These are phyloP conservation scores for Cephalotes varians DNA, from an alignment of 2,888 invertebrate genomes.

Conservation along the genomic window DNA sequence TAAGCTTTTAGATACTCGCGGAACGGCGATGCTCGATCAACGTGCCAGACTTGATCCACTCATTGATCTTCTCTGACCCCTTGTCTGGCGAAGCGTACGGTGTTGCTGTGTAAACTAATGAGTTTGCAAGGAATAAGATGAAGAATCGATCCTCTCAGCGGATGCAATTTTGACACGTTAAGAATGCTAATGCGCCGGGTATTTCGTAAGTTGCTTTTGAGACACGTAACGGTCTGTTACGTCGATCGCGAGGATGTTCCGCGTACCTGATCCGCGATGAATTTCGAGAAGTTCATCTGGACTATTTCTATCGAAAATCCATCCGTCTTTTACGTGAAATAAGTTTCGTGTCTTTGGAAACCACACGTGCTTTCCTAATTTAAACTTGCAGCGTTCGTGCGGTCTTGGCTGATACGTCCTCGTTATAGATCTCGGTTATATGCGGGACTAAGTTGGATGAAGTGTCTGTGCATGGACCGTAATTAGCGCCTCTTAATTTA, in stretches of 20 bases:
- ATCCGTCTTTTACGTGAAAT: neutral
- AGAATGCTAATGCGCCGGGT: neutral
- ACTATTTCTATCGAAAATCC: constrained; percentile 9
- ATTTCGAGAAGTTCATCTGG: constrained; percentile 1
- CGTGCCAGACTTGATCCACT: constrained; percentile 45
- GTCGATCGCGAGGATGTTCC: neutral
- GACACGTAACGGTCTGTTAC: neutral
- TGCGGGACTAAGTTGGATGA: neutral
- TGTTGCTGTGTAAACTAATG: constrained; percentile 43
- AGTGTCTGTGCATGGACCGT: constrained; percentile 12
- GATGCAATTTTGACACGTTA: constrained; percentile 19
- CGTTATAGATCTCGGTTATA: constrained; percentile 29
- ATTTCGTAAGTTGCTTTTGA: neutral
- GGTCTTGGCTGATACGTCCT: constrained; percentile 9
- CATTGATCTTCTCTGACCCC: constrained; percentile 50
- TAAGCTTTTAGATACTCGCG: constrained; percentile 49
- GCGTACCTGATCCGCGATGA: neutral
- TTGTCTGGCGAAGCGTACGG: constrained; percentile 23
- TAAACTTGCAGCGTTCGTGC: constrained; percentile 25
- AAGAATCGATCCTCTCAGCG: constrained; percentile 31
- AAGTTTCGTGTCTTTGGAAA: neutral
- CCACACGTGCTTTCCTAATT: constrained; percentile 26
- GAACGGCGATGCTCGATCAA: constrained; percentile 54
- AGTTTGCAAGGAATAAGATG: constrained; percentile 32
- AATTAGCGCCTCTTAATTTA: constrained; percentile 51